Percentiles rank a stretch among this genome's conserved stretches.
Conservation (phyloP, 1,140 invertebrate genomes). For the Subanguina moxae region DNA sequence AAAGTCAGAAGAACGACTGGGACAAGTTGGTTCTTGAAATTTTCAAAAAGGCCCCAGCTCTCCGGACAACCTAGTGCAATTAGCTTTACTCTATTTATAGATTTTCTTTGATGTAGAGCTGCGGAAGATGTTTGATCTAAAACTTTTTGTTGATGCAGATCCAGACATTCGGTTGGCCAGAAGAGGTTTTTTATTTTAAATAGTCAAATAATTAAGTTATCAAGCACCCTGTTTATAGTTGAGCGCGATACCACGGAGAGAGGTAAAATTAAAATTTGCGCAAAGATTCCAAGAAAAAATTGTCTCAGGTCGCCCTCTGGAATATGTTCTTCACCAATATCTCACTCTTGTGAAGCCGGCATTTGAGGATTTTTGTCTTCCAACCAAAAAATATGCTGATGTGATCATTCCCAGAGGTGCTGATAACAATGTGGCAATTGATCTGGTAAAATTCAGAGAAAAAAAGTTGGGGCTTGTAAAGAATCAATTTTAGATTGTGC, state of each 20-base stretch:
- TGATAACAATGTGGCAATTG: constrained; percentile 38
- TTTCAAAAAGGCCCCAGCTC: too few species aligned
- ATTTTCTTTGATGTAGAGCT: constrained; percentile 66
- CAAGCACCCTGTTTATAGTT: too few species aligned
- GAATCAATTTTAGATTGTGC: constrained; percentile 24
- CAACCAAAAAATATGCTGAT: constrained; percentile 98
- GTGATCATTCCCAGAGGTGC: constrained; percentile 80
- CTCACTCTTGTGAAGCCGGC: constrained; percentile 83
- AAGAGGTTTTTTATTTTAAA: constrained; percentile 74
- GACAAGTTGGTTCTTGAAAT: too few species aligned
- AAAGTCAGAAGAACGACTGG: too few species aligned
- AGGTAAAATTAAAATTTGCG: constrained; percentile 61
- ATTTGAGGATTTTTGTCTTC: constrained; percentile 82
- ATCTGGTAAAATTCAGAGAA: too few species aligned
- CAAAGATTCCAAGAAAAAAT: too few species aligned
- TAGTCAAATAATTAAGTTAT: too few species aligned
- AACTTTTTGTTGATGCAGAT: constrained; percentile 94
- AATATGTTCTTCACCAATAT: constrained; percentile 90
- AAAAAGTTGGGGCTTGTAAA: too few species aligned
- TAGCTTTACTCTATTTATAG: too few species aligned
- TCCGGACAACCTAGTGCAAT: too few species aligned
- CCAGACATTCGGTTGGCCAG: constrained; percentile 90
- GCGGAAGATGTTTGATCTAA: constrained; percentile 93
- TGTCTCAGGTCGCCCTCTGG: constrained; percentile 72
- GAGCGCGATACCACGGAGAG: constrained; percentile 67